Evolutionary conservation across 1,140 invertebrate species (phyloP).

Genomic region (Drosophila pallidifrons): DNA sequence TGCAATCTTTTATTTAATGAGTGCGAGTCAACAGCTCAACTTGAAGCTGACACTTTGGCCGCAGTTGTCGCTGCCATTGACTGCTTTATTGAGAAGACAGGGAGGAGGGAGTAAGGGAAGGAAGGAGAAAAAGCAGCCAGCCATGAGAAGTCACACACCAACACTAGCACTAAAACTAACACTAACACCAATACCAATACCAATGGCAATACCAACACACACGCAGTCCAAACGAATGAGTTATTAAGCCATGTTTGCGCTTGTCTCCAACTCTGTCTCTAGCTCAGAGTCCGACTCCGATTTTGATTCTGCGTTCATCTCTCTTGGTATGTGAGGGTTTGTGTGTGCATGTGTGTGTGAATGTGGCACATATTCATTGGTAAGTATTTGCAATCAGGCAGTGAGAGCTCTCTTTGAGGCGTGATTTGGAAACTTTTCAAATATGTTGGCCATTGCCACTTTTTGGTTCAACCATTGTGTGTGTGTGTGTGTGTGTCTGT

Average conservation of each 20-base stretch:
- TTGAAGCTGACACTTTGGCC: slow-evolving; percentile 77
- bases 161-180: slow-evolving; percentile 25
- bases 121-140: slow-evolving; percentile 26
- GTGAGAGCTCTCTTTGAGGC: slow-evolving; percentile 57
- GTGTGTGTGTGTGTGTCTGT: slow-evolving; percentile 16
- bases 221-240: slow-evolving; percentile 55
- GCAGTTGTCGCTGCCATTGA: slow-evolving; percentile 31
- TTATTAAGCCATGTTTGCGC: slow-evolving; percentile 81
- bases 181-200: slow-evolving; percentile 23
- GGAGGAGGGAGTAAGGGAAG: slow-evolving; percentile 28
- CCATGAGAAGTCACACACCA: slow-evolving; percentile 45
- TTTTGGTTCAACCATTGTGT: slow-evolving; percentile 15
- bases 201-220: slow-evolving; percentile 15
- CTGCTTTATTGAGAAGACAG: slow-evolving; percentile 26
- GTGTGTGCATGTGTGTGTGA: background rate
- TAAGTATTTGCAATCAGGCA: slow-evolving; percentile 72
- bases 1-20: slow-evolving; percentile 83
- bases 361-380: slow-evolving; percentile 77
- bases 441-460: slow-evolving; percentile 77
- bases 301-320: background rate
- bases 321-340: background rate
- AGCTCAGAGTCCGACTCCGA: background rate
- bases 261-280: slow-evolving; percentile 57
- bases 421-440: slow-evolving; percentile 82
- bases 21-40: slow-evolving; percentile 81